Evolutionary conservation across 2,113 vertebrate species (phyloP).

Genomic region (Delphinapterus leucas): DNA sequence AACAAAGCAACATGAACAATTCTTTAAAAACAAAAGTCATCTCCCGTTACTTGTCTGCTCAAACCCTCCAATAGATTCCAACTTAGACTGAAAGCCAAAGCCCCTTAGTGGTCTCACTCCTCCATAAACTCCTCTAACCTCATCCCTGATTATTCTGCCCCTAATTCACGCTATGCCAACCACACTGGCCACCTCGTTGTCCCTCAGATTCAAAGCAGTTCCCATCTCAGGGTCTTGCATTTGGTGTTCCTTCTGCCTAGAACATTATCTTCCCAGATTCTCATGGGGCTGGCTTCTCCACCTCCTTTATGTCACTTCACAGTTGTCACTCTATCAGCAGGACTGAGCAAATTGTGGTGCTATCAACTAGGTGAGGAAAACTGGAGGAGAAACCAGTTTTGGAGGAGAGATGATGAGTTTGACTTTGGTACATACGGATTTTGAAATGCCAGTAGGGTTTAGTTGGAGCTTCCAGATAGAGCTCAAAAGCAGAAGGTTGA

Average conservation of each 20-base stretch:
- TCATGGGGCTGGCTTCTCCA: background rate
- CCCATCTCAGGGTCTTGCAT: background rate
- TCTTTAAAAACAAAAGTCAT: background rate
- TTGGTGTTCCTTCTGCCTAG: background rate
- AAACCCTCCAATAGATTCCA: background rate
- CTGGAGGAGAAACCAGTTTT: background rate
- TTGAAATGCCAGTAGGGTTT: background rate
- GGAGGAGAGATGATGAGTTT: background rate
- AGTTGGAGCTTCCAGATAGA: background rate
- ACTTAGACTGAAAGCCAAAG: background rate
- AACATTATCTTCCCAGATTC: background rate
- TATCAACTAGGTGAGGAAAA: background rate
- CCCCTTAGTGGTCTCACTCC: background rate
- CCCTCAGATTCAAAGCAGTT: background rate
- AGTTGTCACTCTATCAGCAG: background rate
- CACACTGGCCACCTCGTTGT: background rate
- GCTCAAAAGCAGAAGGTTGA: background rate
- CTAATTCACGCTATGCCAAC: background rate
- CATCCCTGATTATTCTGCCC: background rate
- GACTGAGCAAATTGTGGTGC: background rate
- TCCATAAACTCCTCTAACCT: background rate
- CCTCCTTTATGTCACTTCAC: background rate
- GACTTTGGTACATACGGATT: background rate
- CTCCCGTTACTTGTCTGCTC: background rate
- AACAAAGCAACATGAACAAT: background rate